These are phyloP conservation scores for Acronicta leporina DNA, from an alignment of 2,888 invertebrate species.

Conservation along the genomic window DNA sequence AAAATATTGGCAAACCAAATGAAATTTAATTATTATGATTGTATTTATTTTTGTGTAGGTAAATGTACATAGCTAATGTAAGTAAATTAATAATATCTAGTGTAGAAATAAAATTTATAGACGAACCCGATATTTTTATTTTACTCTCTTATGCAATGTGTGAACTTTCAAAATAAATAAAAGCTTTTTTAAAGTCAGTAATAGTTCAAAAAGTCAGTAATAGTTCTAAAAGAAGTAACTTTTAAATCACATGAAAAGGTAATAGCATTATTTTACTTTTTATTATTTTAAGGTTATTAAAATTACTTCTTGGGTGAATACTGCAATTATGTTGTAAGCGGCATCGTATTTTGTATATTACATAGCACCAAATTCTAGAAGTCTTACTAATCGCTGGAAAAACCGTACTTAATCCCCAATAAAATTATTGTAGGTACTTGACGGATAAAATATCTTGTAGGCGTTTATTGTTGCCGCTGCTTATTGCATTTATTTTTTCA, in stretches of 20 bases:
- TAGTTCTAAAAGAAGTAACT: too few relatives aligned
- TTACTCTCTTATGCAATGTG: not conserved
- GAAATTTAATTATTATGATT: constrained; percentile 3
- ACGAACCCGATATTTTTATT: constrained; percentile 4
- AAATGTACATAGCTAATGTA: constrained; percentile 30
- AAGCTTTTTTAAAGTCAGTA: too few relatives aligned
- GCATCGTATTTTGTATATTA: not conserved
- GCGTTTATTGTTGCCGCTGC: constrained; percentile 28
- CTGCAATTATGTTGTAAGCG: not conserved
- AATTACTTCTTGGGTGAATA: not conserved
- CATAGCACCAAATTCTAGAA: constrained; percentile 4
- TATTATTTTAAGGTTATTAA: too few relatives aligned
- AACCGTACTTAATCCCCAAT: constrained; percentile 19
- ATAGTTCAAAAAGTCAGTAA: too few relatives aligned
- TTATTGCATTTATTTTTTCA: constrained; percentile 9
- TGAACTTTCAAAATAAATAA: not conserved
- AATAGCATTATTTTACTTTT: not conserved
- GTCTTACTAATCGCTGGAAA: constrained; percentile 20
- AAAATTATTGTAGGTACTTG: constrained; percentile 22
- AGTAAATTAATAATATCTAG: constrained; percentile 12
- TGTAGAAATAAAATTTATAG: constrained; percentile 27
- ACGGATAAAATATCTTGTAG: constrained; percentile 21
- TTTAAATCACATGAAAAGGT: too few relatives aligned
- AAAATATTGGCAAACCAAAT: not conserved
- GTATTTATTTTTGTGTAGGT: constrained; percentile 44